Percentiles rank a stretch among this genome's conserved stretches.
Evolutionary conservation across 2,888 invertebrate genomes (phyloP).

Genomic region (Megaustenia siamemsis): DNA sequence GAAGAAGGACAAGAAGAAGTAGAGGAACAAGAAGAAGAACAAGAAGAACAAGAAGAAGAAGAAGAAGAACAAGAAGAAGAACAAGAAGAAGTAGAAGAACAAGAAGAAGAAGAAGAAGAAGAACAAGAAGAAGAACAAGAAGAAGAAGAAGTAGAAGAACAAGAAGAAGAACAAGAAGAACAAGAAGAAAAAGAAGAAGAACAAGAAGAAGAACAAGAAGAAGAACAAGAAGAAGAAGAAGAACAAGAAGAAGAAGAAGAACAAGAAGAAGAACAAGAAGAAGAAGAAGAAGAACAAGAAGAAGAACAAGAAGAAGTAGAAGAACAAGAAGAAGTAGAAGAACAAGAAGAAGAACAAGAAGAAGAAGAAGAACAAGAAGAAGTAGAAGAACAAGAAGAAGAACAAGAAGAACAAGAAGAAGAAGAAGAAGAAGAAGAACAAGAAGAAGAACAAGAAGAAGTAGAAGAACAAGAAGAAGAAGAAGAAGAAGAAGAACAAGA

Average conservation of each 20-base stretch:
- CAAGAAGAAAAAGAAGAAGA: not conserved
- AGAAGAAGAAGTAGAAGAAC: slow-evolving; percentile 32
- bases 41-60: not conserved
- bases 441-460: too few species aligned
- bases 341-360: too few species aligned
- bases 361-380: too few species aligned
- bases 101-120: not conserved
- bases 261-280: not conserved
- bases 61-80: not conserved
- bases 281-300: not conserved
- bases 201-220: not conserved
- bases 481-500: too few species aligned
- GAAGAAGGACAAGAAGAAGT: too few species aligned
- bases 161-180: not conserved
- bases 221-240: not conserved
- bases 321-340: too few species aligned
- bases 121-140: not conserved
- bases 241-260: not conserved
- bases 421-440: too few species aligned
- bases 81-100: not conserved
- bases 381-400: too few species aligned
- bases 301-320: not conserved
- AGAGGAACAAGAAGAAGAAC: not conserved
- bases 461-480: too few species aligned
- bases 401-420: too few species aligned